A percentile compares a stretch with the other conserved stretches of the same genome.
These are phyloP conservation scores for Adineta ricciae DNA, from an alignment of 2,888 invertebrate species.

Conservation along the genomic window DNA sequence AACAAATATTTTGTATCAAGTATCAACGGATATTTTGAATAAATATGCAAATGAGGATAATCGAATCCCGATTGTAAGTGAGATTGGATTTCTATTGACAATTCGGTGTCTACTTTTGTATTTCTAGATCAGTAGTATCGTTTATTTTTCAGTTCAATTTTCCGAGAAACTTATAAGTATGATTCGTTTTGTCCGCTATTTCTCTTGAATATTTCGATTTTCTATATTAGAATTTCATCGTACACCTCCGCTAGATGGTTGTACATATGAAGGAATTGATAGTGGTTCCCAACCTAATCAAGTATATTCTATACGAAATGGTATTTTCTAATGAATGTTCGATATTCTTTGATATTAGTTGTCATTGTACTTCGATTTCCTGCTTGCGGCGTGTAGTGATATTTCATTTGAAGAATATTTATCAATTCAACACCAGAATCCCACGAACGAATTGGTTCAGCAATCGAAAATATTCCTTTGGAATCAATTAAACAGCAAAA, in stretches of 20 bases:
- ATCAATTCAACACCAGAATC: constrained; percentile 37
- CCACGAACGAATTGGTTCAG: not conserved
- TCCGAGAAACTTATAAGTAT: constrained; percentile 39
- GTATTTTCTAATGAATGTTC: no score
- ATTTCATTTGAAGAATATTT: constrained; percentile 46
- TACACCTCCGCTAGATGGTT: constrained; percentile 51
- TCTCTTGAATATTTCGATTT: no score
- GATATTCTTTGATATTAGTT: constrained; percentile 44
- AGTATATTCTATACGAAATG: constrained; percentile 42
- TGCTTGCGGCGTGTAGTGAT: constrained; percentile 50
- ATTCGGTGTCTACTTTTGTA: constrained; percentile 30
- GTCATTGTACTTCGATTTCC: constrained; percentile 54
- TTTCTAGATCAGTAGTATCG: constrained; percentile 47
- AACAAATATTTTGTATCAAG: constrained; percentile 43
- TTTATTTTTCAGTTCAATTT: constrained; percentile 48
- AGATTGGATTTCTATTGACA: not conserved
- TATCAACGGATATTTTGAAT: constrained; percentile 38
- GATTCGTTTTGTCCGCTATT: not conserved
- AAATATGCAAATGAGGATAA: constrained; percentile 37
- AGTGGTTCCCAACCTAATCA: constrained; percentile 51
- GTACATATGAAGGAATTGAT: constrained; percentile 54
- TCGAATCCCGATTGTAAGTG: constrained; percentile 42
- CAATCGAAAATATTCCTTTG: constrained; percentile 35
- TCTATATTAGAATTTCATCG: constrained; percentile 43
- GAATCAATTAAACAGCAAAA: constrained; percentile 36